Conservation (phyloP, 1,140 invertebrate genomes). For the Drosophila asahinai region DNA sequence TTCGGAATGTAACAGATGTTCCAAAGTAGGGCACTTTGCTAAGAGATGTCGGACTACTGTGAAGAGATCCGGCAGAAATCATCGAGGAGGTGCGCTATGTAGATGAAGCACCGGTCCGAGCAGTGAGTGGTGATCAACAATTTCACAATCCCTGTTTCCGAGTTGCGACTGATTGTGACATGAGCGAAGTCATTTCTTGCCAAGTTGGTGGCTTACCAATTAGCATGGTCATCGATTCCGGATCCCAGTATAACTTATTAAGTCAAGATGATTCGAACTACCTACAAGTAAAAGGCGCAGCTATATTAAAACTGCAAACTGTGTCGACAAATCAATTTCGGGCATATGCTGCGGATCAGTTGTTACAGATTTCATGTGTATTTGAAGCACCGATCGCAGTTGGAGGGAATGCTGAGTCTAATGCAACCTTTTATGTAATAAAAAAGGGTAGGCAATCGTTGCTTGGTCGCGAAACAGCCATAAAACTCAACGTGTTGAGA, state of each 20-base stretch:
- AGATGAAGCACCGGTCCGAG: constrained; percentile 4
- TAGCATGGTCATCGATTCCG: constrained; percentile 18
- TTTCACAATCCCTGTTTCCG: constrained; percentile 12
- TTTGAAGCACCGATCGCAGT: too few relatives aligned
- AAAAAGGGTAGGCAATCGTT: constrained; percentile 6
- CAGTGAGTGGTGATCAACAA: constrained; percentile 6
- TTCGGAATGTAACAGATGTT: too few relatives aligned
- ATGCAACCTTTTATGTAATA: not conserved
- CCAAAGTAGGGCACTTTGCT: too few relatives aligned
- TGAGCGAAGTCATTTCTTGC: constrained; percentile 19
- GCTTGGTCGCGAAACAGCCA: constrained; percentile 2
- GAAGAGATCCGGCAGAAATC: not conserved
- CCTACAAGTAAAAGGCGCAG: not conserved
- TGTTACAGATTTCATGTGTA: too few relatives aligned
- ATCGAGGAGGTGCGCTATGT: constrained; percentile 6
- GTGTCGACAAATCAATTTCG: too few relatives aligned
- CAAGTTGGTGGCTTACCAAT: constrained; percentile 15
- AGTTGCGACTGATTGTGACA: constrained; percentile 11
- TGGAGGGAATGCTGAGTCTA: constrained; percentile 2
- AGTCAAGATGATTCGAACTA: constrained; percentile 9
- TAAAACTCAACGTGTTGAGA: constrained; percentile 1
- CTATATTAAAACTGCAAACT: too few relatives aligned
- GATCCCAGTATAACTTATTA: constrained; percentile 15
- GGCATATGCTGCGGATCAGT: too few relatives aligned
- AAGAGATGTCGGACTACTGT: too few relatives aligned